These are phyloP conservation scores for Aramus guarauna DNA, from an alignment of 2,113 vertebrate species.

Conservation along the genomic window DNA sequence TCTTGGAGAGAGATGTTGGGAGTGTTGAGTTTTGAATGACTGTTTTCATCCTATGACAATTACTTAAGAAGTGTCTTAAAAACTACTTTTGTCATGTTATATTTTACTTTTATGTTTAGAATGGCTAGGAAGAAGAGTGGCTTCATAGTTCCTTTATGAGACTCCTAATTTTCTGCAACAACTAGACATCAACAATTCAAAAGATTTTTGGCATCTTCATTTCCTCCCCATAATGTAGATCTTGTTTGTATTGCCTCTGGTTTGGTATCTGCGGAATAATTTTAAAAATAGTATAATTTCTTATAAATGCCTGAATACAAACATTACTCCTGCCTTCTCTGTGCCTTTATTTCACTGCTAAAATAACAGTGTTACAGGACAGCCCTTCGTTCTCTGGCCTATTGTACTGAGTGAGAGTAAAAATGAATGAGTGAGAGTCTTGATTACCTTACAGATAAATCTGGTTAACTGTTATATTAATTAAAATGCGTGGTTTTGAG, in stretches of 20 bases:
- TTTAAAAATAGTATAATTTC: neutral
- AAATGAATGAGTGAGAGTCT: constrained; percentile 66
- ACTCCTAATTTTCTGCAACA: neutral
- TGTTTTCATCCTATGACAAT: neutral
- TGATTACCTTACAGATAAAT: constrained; percentile 79
- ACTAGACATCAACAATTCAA: neutral
- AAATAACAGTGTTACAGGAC: neutral
- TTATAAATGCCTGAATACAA: neutral
- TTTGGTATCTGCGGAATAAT: neutral
- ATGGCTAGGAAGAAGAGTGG: neutral
- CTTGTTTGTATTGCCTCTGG: neutral
- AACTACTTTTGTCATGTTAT: neutral
- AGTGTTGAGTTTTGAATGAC: neutral
- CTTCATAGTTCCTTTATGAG: neutral
- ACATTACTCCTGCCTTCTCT: neutral
- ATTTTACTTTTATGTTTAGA: neutral
- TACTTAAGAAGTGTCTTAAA: neutral
- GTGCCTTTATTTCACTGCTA: neutral
- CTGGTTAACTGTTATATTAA: constrained; percentile 76
- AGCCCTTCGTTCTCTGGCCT: neutral
- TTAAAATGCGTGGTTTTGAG: constrained; percentile 73
- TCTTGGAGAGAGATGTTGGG: neutral
- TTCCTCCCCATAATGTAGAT: neutral
- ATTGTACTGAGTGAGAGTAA: constrained; percentile 60
- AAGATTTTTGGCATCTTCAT: neutral